Percentiles rank a stretch among this genome's conserved stretches.
Conservation (phyloP, 2,113 vertebrate genomes). For the Mola mola region DNA sequence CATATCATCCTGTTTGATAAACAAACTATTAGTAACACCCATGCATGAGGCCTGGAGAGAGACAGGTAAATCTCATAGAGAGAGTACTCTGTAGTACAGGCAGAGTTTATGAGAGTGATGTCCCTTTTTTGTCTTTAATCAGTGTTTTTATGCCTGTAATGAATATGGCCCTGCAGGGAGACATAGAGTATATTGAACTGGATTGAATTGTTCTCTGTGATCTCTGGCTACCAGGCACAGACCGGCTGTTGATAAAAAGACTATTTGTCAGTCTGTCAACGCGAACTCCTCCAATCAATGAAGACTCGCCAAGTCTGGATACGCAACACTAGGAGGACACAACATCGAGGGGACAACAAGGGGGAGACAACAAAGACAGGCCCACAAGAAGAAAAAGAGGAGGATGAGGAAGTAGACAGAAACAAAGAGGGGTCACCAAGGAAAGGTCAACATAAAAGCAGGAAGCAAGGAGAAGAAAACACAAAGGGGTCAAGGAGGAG, state of each 20-base stretch:
- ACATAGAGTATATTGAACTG: constrained; percentile 61
- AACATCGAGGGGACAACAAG: constrained; percentile 3
- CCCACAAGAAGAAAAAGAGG: neutral
- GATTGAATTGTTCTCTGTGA: constrained; percentile 68
- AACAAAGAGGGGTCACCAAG: neutral
- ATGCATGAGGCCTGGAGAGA: neutral
- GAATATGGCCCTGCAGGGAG: constrained; percentile 64
- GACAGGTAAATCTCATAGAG: constrained; percentile 17
- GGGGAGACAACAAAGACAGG: neutral
- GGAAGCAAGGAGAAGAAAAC: neutral
- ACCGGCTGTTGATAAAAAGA: constrained; percentile 73
- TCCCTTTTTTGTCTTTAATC: constrained; percentile 66
- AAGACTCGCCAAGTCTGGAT: constrained; percentile 41
- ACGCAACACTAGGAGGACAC: constrained; percentile 25
- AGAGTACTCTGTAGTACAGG: constrained; percentile 4
- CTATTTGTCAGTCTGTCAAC: constrained; percentile 75
- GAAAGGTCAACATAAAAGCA: neutral
- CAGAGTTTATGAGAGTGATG: constrained; percentile 33
- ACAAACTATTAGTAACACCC: neutral
- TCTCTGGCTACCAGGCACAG: constrained; percentile 69
- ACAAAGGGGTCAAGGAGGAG: neutral
- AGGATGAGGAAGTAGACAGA: too few relatives aligned
- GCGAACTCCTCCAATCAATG: constrained; percentile 65
- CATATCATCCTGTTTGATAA: neutral
- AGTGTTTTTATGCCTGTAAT: constrained; percentile 69